These are phyloP conservation scores for Andrena camellia DNA, from an alignment of 2,888 invertebrate species.

Conservation along the genomic window DNA sequence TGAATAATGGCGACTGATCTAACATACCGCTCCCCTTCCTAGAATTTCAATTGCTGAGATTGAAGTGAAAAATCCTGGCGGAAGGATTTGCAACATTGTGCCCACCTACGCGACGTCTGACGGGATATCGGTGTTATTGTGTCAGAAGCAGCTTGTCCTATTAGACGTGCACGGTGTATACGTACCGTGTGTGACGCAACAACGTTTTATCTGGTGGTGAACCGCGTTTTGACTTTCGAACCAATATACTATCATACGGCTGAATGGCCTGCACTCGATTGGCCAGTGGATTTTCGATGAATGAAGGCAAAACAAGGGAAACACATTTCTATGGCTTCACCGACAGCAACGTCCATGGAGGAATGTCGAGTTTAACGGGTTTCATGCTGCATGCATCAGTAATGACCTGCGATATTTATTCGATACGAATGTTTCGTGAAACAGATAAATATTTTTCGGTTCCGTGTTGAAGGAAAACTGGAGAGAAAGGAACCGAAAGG, in stretches of 20 bases:
- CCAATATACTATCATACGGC: slow-evolving; percentile 47
- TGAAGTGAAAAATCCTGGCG: not conserved
- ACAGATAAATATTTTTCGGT: too few relatives aligned
- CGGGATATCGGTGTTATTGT: slow-evolving; percentile 30
- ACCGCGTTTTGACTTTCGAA: slow-evolving; percentile 65
- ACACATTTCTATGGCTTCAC: not conserved
- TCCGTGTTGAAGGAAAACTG: too few relatives aligned
- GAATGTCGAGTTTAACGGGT: not conserved
- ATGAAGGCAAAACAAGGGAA: slow-evolving; percentile 4
- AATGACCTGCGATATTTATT: not conserved
- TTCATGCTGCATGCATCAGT: not conserved
- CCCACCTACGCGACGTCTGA: slow-evolving; percentile 1
- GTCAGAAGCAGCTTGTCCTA: slow-evolving; percentile 42
- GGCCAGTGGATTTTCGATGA: slow-evolving; percentile 4
- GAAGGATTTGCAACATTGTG: not conserved
- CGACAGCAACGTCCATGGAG: not conserved
- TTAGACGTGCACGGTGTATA: slow-evolving; percentile 30
- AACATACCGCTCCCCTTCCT: not conserved
- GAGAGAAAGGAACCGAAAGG: too few relatives aligned
- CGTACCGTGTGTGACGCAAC: slow-evolving; percentile 52
- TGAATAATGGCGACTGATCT: not conserved
- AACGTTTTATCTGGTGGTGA: slow-evolving; percentile 60
- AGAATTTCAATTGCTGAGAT: not conserved
- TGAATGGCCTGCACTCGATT: slow-evolving; percentile 24
- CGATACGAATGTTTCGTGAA: too few relatives aligned